These are phyloP conservation scores for Pristionchus pacificus DNA, from an alignment of 1,140 invertebrate species.

Conservation along the genomic window DNA sequence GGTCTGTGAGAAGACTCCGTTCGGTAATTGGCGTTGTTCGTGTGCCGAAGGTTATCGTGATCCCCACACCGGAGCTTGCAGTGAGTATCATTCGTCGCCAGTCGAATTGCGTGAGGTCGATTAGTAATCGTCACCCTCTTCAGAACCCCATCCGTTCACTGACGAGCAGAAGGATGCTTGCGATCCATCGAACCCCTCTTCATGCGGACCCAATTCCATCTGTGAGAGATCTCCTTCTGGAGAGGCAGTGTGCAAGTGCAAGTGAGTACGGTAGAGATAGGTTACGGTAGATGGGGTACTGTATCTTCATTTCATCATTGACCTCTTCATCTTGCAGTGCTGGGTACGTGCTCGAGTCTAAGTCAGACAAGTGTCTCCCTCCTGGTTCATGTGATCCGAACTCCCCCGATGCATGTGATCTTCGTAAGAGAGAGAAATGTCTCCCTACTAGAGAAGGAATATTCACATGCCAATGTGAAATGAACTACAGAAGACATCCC, in stretches of 20 bases:
- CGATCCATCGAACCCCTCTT: slow-evolving; percentile 12
- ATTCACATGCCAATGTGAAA: slow-evolving; percentile 52
- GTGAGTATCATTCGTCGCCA: slow-evolving; percentile 26
- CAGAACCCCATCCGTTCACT: not conserved
- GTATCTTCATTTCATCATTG: not conserved
- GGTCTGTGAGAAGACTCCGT: slow-evolving; percentile 46
- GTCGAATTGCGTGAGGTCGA: too few relatives aligned
- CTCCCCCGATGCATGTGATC: slow-evolving; percentile 42
- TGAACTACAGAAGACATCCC: slow-evolving; percentile 48
- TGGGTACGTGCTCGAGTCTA: slow-evolving; percentile 46
- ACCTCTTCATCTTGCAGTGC: slow-evolving; percentile 13
- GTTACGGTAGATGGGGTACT: not conserved
- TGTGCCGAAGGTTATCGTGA: slow-evolving; percentile 48
- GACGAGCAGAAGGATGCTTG: slow-evolving; percentile 17
- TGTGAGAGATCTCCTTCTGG: slow-evolving; percentile 28
- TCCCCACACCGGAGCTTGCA: slow-evolving; percentile 44
- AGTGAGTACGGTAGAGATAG: slow-evolving; percentile 19
- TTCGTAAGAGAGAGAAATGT: slow-evolving; percentile 53
- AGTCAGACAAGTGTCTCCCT: slow-evolving; percentile 41
- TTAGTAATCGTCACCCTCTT: not conserved
- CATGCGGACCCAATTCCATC: slow-evolving; percentile 33
- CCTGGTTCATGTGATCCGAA: slow-evolving; percentile 52
- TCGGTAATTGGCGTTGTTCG: slow-evolving; percentile 51
- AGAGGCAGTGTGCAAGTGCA: slow-evolving; percentile 30
- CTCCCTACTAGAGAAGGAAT: slow-evolving; percentile 45